Evolutionary conservation across 2,797 vertebrate genomes (phyloP), one percentile per base, ranked within the genome.

Genomic region (Thunnus albacares): DNA sequence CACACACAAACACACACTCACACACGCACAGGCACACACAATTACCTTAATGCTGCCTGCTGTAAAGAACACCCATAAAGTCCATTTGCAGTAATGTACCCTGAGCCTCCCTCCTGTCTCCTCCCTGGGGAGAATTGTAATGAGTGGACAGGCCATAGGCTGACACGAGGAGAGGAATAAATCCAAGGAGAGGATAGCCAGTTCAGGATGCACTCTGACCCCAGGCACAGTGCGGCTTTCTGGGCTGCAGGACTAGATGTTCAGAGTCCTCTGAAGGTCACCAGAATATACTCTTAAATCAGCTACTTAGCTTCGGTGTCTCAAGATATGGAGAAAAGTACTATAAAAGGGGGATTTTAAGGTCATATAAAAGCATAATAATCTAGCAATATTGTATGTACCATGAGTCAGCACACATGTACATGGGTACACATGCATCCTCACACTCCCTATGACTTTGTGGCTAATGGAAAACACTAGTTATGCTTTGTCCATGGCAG

Each of bases 11-110:
- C 47, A 57, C 47, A 71, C 61, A 67, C 70, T 75, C 53, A 52
- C 68, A 63, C 68, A 69, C 55, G 20, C 55, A 2, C 41, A 80
- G 6, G 0, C 84, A 28, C 72, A 85, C 86, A 93, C 94, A 95
- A 95, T 96, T 95, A 95, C 87, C 89, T 94, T 96, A 96, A 96
- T 96, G 95, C 89, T 90, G 85, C 80, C 85, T 78, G 83, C 92
- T 86, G 89, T 92, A 94, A 93, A 93, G 92, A 94, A 90, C 88
- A 92, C 82, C 92, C 92, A 89, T 93, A 94, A 94, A 95, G 94
- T 93, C 93, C 87, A 95, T 96, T 95, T 95, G 90, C 93, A 61
- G 58, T 95, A 95, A 95, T 95, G 93, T 84, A 79, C 71, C 84
- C 88, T 35, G 57, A 71, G 80, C 70, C 88, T 71, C 80, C 77